Base-by-base conservation (phyloP, 2,797 vertebrate genomes). In the Helicolenus hilgendorfi region DNA sequence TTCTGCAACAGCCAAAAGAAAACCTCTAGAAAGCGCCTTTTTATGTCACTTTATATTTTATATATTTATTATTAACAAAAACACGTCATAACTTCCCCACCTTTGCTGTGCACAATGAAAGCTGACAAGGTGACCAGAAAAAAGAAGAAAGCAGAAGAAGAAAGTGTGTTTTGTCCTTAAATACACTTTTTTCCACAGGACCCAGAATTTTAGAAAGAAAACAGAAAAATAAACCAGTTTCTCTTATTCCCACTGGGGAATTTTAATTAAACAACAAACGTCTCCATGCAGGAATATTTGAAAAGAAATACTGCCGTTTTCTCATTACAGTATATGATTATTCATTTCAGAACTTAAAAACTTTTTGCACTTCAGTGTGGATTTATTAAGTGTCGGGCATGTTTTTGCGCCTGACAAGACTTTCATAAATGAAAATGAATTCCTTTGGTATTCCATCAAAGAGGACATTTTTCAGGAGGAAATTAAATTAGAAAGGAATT, bases 231-330 rank as follows among this genome's bases (percentile, higher is more conserved):
- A 70, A 77, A 65, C 13, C 22, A 74, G 33, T 77, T 72, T 69
- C 7, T 72, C 27, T 87, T 65, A 75, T 75, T 80, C 45, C 76
- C 69, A 41, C 5, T 24, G 10, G 65, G 59, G 13, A 75, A 31
- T 73, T 74, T 35, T 81, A 70, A 91, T 79, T 72, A 78, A 72
- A 84, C 20, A 85, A 81, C 60, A 84, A 90, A 74, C 69, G 67
- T 55, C 60, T 75, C n/a, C 18, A 58, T 20, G 63, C 49, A 38
- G 26, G 11, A 81, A 71, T 24, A 79, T 55, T 70, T 76, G 20
- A 68, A 68, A 64, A 77, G 26, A 58, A 68, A 62, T 31, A n/a
- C n/a, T 33, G 11, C 27, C 24, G 13, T 35, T 77, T 80, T 77
- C 35, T 76, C 9, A 69, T 70, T 67, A 45, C 22, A 0, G 20